A percentile compares a stretch with the other conserved stretches of the same genome.
These are phyloP conservation scores for Sandelia bainsii DNA, from an alignment of 2,797 vertebrate genomes.

Conservation along the genomic window DNA sequence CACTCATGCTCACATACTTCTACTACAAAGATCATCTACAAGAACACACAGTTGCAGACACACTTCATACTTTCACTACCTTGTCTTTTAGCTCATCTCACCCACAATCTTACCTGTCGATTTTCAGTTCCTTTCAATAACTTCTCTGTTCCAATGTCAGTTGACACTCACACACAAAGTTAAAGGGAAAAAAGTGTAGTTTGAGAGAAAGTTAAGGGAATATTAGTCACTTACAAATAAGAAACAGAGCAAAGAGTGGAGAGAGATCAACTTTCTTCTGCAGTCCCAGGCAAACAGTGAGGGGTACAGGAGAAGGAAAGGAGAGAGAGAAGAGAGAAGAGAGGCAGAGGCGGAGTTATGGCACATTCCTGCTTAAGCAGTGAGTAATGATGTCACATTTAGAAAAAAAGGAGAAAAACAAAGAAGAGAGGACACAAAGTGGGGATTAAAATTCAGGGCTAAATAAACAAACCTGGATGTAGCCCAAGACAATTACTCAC, in stretches of 20 bases:
- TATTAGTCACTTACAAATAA: constrained; percentile 29
- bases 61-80: constrained; percentile 48
- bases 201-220: constrained; percentile 23
- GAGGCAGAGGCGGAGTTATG: constrained; percentile 68
- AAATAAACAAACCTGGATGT: constrained; percentile 35
- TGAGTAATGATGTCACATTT: constrained; percentile 79
- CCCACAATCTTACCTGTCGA: constrained; percentile 59
- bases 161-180: constrained; percentile 15
- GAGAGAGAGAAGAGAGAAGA: constrained; percentile 42
- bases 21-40: constrained; percentile 13
- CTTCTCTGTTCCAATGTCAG: constrained; percentile 38
- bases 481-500: background rate
- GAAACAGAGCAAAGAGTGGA: constrained; percentile 37
- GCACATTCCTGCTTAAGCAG: constrained; percentile 78
- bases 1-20: constrained; percentile 11
- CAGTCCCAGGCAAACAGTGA: constrained; percentile 72
- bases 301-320: constrained; percentile 42
- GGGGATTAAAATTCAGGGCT: constrained; percentile 15
- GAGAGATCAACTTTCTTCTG: constrained; percentile 69
- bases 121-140: constrained; percentile 49
- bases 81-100: constrained; percentile 16
- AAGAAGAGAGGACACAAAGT: constrained; percentile 33
- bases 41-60: constrained; percentile 26
- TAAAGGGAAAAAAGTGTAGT: background rate
- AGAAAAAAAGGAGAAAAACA: constrained; percentile 54